Percentiles rank a stretch among this genome's conserved stretches.
Evolutionary conservation across 2,797 vertebrate genomes (phyloP).

Genomic region (Sorex maritimensis): DNA sequence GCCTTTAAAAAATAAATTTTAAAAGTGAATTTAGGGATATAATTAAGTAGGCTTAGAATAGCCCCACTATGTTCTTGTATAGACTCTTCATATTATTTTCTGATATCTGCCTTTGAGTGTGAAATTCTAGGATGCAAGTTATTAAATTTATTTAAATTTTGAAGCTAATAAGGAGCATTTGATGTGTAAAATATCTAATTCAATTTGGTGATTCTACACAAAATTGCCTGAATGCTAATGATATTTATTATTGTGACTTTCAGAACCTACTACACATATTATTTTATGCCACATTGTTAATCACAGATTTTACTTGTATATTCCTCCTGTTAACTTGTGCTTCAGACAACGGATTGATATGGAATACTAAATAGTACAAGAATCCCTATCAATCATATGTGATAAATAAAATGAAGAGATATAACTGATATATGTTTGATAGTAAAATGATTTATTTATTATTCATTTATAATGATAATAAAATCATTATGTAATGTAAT

Average conservation of each 20-base stretch:
- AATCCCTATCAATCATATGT: too few relatives aligned
- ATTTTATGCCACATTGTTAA: background rate
- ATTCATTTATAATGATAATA: too few relatives aligned
- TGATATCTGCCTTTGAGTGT: slow-evolving; percentile 9
- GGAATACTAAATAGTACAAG: too few relatives aligned
- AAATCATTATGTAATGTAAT: too few relatives aligned
- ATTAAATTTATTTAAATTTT: background rate
- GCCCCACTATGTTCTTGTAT: background rate
- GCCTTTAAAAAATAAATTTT: background rate
- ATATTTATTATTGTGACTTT: background rate
- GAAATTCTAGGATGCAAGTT: background rate
- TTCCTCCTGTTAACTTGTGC: too few relatives aligned
- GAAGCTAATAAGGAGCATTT: background rate
- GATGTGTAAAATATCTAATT: background rate
- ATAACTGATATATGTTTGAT: too few relatives aligned
- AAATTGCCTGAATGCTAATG: background rate
- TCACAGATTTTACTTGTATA: too few relatives aligned
- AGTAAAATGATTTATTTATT: too few relatives aligned
- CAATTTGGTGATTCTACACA: background rate
- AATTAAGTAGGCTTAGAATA: background rate
- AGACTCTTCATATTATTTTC: background rate
- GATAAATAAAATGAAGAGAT: too few relatives aligned
- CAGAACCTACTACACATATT: background rate
- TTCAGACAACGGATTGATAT: too few relatives aligned
- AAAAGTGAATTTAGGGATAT: slow-evolving; percentile 11